A percentile compares a stretch with the other conserved stretches of the same genome.
Evolutionary conservation across 2,797 vertebrate species (phyloP).

Genomic region (Chrysolophus pictus): DNA sequence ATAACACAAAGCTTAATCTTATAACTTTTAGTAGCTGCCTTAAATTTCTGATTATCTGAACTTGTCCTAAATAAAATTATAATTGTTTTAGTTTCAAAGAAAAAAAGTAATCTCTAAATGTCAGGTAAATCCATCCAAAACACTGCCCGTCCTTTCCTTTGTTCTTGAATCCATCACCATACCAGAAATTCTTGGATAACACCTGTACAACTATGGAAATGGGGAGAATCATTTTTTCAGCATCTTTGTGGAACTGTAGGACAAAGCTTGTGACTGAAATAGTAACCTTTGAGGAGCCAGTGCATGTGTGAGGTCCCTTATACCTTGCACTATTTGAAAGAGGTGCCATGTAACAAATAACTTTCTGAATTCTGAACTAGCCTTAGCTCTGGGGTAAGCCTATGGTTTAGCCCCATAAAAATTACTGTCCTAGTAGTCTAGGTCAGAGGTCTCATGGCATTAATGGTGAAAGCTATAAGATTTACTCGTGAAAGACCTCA

Average conservation of each 20-base stretch:
- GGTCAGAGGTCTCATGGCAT: background rate
- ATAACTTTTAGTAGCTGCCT: background rate
- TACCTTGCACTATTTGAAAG: background rate
- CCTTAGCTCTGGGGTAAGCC: background rate
- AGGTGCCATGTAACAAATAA: background rate
- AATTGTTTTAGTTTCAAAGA: background rate
- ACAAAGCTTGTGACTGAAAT: background rate
- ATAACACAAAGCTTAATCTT: background rate
- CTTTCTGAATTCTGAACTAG: background rate
- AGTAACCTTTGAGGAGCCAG: background rate
- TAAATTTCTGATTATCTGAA: background rate
- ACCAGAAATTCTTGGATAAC: background rate
- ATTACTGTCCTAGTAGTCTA: background rate
- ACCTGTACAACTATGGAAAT: background rate
- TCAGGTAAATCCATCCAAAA: background rate
- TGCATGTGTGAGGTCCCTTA: background rate
- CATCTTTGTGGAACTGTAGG: background rate
- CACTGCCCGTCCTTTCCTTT: background rate
- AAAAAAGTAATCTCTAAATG: background rate
- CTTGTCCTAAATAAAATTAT: background rate
- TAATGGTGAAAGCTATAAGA: background rate
- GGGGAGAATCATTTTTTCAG: background rate
- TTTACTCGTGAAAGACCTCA: background rate
- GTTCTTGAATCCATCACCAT: background rate
- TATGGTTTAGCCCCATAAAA: background rate